These are phyloP conservation scores for Xenops minutus DNA, from an alignment of 2,797 vertebrate species.

Conservation along the genomic window DNA sequence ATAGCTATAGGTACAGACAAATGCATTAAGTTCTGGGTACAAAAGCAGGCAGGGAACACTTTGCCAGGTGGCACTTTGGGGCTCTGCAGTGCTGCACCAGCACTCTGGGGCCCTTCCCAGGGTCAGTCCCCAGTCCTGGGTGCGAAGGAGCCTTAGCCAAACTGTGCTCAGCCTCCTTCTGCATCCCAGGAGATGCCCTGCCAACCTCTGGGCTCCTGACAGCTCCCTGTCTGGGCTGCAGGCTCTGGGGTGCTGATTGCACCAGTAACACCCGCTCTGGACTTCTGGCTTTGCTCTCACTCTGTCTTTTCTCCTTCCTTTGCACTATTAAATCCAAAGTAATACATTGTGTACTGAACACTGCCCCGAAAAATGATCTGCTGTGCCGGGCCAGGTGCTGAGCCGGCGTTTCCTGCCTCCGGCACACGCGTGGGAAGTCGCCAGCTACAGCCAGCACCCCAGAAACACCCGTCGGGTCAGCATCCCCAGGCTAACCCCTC, in stretches of 20 bases:
- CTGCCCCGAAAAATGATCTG: not conserved
- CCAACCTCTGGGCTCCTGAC: fast-evolving
- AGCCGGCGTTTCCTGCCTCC: not conserved
- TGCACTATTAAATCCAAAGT: not conserved
- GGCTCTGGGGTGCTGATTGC: not conserved
- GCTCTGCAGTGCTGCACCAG: not conserved
- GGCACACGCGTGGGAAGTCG: fast-evolving
- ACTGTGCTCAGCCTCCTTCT: not conserved
- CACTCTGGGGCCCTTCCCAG: not conserved
- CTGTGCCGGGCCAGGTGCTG: not conserved
- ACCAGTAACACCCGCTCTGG: not conserved
- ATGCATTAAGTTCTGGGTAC: not conserved
- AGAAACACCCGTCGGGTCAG: not conserved
- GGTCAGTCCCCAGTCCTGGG: not conserved
- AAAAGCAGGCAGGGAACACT: not conserved
- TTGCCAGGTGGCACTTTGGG: not conserved
- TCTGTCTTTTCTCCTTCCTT: not conserved
- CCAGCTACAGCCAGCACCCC: not conserved
- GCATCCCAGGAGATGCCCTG: not conserved
- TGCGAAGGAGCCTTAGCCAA: not conserved
- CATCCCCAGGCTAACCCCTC: not conserved
- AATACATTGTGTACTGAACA: not conserved
- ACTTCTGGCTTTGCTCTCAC: not conserved
- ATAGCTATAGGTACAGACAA: not conserved
- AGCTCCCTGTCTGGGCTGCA: fast-evolving